Evolutionary conservation across 2,113 vertebrate genomes (phyloP).

Genomic region (Pagrus major): DNA sequence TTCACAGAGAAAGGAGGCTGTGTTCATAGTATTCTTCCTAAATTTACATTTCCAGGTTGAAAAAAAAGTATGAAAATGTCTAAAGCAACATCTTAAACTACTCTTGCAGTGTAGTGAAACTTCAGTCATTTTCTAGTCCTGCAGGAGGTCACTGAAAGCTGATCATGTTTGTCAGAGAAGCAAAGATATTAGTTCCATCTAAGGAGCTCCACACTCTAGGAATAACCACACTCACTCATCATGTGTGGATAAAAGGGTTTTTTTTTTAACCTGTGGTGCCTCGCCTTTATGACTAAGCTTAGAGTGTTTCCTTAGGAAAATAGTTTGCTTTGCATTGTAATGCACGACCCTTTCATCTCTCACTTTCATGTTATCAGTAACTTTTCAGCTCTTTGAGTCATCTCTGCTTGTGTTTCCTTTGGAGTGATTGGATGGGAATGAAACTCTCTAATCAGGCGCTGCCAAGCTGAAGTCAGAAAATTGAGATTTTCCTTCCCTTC

Average conservation of each 20-base stretch:
- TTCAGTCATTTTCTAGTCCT: not conserved
- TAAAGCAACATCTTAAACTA: not conserved
- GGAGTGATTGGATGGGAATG: conserved; percentile 27
- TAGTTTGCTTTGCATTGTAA: conserved; percentile 18
- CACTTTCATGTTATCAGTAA: conserved; percentile 42
- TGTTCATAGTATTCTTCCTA: not conserved
- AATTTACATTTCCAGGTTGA: not conserved
- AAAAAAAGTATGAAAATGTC: not conserved
- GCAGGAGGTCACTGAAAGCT: not conserved
- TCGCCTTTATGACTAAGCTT: conserved; percentile 47
- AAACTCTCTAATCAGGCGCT: conserved; percentile 54
- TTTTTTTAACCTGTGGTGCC: conserved; percentile 8
- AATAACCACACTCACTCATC: conserved; percentile 39
- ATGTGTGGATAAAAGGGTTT: conserved; percentile 45
- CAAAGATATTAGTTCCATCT: not conserved
- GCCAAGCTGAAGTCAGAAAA: not conserved
- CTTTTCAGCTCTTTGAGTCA: conserved; percentile 33
- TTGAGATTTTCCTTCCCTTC: conserved; percentile 38
- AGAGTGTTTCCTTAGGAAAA: conserved; percentile 16
- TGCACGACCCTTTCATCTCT: conserved; percentile 46
- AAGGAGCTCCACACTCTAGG: conserved; percentile 1
- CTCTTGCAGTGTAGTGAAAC: not conserved
- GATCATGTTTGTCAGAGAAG: not conserved
- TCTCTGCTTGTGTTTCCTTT: conserved; percentile 7
- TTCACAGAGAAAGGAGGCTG: too few relatives aligned